phyloP scores from a whole-genome alignment of 2,797 vertebrate species.

The Chloroceryle amazona region DNA sequence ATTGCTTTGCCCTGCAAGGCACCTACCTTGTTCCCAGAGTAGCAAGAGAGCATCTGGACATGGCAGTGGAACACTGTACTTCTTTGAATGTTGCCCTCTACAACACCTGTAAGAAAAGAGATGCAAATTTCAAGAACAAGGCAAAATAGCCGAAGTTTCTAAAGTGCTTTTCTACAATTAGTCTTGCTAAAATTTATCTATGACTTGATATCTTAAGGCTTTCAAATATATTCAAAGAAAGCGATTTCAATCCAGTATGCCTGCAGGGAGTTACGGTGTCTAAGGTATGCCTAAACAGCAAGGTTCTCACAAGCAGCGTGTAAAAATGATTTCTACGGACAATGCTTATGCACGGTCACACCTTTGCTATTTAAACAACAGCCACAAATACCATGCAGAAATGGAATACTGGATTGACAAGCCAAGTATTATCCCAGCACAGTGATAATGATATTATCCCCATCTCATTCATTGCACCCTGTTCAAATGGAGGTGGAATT shows the following conservation, averaged over 20 bases:
- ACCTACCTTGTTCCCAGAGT: background rate
- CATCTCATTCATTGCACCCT: too few species aligned
- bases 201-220: background rate
- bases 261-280: background rate
- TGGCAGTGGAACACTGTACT: background rate
- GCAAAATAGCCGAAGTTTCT: background rate
- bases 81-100: background rate
- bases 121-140: background rate
- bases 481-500: background rate
- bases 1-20: background rate
- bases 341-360: background rate
- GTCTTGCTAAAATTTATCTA: background rate
- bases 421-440: background rate
- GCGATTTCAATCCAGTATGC: background rate
- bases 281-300: background rate
- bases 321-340: background rate
- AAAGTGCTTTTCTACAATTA: background rate
- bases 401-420: background rate
- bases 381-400: background rate
- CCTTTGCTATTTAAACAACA: background rate
- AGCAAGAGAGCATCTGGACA: background rate
- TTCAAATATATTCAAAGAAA: background rate
- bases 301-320: background rate
- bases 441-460: background rate
- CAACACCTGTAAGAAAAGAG: background rate